Evolutionary conservation across 2,797 vertebrate genomes (phyloP).

Genomic region (Gila robusta): DNA sequence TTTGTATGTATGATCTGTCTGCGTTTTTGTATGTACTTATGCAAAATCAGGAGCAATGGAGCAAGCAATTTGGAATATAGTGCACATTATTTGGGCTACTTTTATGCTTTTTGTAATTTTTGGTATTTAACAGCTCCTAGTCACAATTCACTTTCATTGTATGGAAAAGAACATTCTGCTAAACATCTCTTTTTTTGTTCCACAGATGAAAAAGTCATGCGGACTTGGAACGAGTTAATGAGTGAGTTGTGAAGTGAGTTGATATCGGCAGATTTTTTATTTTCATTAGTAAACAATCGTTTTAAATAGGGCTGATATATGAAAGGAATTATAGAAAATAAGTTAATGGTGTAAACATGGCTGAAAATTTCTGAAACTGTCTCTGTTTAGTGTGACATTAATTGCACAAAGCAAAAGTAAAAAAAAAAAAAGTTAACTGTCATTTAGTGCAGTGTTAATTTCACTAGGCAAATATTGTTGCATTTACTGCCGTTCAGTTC

Average conservation of each 20-base stretch:
- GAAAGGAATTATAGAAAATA: not conserved
- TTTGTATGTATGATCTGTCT: not conserved
- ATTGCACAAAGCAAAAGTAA: too few relatives aligned
- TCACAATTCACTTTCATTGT: not conserved
- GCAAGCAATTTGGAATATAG: not conserved
- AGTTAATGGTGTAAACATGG: not conserved
- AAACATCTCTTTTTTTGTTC: not conserved
- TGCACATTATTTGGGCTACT: not conserved
- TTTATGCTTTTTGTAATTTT: not conserved
- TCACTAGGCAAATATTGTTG: not conserved
- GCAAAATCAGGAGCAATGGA: not conserved
- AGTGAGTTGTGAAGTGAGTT: not conserved
- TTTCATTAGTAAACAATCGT: not conserved
- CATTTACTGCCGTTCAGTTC: not conserved
- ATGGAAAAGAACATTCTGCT: not conserved
- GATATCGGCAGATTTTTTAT: not conserved
- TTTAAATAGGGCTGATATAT: not conserved
- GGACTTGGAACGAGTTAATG: not conserved
- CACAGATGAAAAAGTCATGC: not conserved
- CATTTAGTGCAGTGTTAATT: not conserved
- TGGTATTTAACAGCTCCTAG: not conserved
- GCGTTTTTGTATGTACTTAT: not conserved
- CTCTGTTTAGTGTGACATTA: not conserved
- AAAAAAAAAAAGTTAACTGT: not conserved
- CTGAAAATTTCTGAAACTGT: not conserved